A percentile compares a stretch with the other conserved stretches of the same genome.
These are phyloP conservation scores for Cordylochernes scorpioides DNA, from an alignment of 2,888 invertebrate genomes.

Conservation along the genomic window DNA sequence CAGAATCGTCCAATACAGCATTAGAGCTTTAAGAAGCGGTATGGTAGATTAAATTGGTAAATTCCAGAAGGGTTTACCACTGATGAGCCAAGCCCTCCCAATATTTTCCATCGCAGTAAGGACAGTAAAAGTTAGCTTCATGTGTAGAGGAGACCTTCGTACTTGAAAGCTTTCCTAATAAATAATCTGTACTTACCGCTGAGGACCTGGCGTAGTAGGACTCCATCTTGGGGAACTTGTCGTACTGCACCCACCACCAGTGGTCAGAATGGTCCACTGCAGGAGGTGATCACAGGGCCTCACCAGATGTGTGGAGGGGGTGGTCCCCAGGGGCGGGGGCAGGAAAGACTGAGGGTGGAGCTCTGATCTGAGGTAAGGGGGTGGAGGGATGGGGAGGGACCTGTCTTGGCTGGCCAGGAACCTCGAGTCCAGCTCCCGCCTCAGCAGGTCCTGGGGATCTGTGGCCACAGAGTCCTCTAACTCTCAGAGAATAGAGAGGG, in stretches of 20 bases:
- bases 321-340: conserved; percentile 12
- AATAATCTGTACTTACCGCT: conserved; percentile 10
- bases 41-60: too few species aligned
- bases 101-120: too few species aligned
- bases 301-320: conserved; percentile 13
- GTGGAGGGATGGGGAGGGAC: conserved; percentile 22
- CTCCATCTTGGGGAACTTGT: conserved; percentile 16
- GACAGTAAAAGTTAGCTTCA: too few species aligned
- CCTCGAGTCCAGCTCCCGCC: conserved; percentile 64
- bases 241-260: conserved; percentile 10
- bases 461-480: too few species aligned
- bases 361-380: conserved; percentile 32
- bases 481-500: too few species aligned
- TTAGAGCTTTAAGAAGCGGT: too few species aligned
- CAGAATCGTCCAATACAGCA: too few species aligned
- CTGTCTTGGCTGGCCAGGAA: conserved; percentile 44
- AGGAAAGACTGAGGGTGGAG: conserved; percentile 45
- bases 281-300: not conserved
- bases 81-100: too few species aligned
- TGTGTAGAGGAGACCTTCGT: too few species aligned
- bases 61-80: too few species aligned
- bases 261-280: not conserved
- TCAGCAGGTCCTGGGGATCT: conserved; percentile 47
- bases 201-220: conserved; percentile 14
- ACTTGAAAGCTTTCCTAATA: not conserved